phyloP scores from a whole-genome alignment of 1,140 invertebrate genomes.

The Aphelenchoides besseyi region DNA sequence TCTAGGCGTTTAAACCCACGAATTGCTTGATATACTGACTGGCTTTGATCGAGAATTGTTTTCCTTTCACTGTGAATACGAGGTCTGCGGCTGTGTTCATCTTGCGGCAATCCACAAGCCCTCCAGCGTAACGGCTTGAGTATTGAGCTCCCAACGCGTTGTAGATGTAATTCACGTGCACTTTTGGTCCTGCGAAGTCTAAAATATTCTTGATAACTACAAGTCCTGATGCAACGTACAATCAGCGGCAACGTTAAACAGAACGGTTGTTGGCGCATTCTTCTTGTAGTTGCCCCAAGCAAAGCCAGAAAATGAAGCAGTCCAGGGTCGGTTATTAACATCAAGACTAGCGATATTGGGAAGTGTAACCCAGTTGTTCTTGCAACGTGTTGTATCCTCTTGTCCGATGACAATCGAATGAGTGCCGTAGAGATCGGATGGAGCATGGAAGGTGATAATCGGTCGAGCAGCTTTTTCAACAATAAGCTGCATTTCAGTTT shows the following conservation, averaged over 20 bases:
- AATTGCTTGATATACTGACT: neutral
- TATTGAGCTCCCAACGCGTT: neutral
- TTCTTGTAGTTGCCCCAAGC: neutral
- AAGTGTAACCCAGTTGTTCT: neutral
- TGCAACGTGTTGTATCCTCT: neutral
- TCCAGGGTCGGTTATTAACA: neutral
- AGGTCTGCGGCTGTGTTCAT: constrained; percentile 1
- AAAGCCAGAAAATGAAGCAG: neutral
- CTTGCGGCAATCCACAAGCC: neutral
- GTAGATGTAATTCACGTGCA: neutral
- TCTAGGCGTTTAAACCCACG: neutral
- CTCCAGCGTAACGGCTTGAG: neutral
- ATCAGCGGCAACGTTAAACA: neutral
- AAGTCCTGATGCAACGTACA: neutral
- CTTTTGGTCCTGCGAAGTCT: neutral
- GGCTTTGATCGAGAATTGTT: neutral
- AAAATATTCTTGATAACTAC: neutral
- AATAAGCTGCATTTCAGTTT: neutral
- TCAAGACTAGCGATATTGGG: neutral
- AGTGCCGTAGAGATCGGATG: neutral
- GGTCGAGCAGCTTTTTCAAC: neutral
- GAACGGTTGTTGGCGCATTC: neutral
- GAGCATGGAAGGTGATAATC: constrained; percentile 7
- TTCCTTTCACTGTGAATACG: neutral
- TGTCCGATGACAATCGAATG: neutral